Evolutionary conservation across 2,888 invertebrate genomes (phyloP).

Genomic region (Chymomyza caudatula): DNA sequence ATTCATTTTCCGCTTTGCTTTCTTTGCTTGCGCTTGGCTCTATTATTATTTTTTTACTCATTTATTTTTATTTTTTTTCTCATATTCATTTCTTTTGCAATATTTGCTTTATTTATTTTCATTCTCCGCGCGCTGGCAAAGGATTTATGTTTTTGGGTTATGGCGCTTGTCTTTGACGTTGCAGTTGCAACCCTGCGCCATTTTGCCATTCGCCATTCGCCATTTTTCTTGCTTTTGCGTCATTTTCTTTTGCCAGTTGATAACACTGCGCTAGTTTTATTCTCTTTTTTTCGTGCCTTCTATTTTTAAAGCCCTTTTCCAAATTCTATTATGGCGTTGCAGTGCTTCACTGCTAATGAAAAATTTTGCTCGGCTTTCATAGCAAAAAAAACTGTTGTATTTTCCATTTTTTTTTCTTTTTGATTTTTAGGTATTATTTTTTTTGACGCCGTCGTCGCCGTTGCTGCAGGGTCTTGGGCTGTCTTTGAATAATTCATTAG

Average conservation of each 20-base stretch:
- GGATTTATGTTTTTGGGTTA: conserved; percentile 73
- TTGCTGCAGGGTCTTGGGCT: not conserved
- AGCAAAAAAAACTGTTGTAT: not conserved
- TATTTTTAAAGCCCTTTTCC: conserved; percentile 46
- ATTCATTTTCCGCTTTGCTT: conserved; percentile 49
- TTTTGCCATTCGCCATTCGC: conserved; percentile 18
- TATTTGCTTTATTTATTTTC: not conserved
- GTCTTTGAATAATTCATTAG: not conserved
- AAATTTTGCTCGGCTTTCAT: conserved; percentile 10
- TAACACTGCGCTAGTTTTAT: conserved; percentile 23
- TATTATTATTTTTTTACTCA: conserved; percentile 20
- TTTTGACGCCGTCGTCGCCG: not conserved
- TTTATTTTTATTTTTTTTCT: not conserved
- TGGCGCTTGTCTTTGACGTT: conserved; percentile 59
- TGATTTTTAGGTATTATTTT: not conserved
- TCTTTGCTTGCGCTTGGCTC: conserved; percentile 36
- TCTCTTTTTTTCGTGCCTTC: conserved; percentile 4
- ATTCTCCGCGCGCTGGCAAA: conserved; percentile 25
- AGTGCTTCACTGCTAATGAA: conserved; percentile 49
- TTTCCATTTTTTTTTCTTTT: not conserved
- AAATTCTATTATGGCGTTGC: conserved; percentile 46
- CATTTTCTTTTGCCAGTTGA: conserved; percentile 24
- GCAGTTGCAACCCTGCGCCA: conserved; percentile 3
- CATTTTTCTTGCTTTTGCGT: conserved; percentile 10
- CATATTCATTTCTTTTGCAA: not conserved